phyloP scores from a whole-genome alignment of 2,888 invertebrate species.

The Pollenia griseotomentosa region DNA sequence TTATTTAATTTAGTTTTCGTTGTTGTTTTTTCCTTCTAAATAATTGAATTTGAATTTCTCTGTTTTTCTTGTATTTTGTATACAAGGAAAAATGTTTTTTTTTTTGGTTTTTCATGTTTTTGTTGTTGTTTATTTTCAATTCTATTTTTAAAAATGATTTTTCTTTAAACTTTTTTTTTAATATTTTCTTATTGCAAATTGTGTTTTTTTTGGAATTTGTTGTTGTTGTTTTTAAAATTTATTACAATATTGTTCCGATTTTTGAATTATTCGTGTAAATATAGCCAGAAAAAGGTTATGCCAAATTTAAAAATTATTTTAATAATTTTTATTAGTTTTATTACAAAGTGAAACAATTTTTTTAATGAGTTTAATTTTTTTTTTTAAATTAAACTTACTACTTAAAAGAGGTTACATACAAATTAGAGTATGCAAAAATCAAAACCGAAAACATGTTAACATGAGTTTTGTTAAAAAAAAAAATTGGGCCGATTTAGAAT shows the following conservation, averaged over 20 bases:
- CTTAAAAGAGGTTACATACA: no score
- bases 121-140: slow-evolving; percentile 32
- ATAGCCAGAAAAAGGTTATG: not conserved
- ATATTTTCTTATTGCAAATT: slow-evolving; percentile 55
- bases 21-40: slow-evolving; percentile 17
- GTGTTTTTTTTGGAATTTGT: slow-evolving; percentile 25
- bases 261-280: not conserved
- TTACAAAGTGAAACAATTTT: no score
- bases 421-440: no score
- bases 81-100: slow-evolving; percentile 63
- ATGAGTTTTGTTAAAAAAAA: no score
- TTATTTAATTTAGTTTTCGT: not conserved
- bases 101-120: not conserved
- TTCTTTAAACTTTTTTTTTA: slow-evolving; percentile 48
- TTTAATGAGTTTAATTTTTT: no score
- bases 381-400: no score
- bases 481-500: no score
- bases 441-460: no score
- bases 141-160: slow-evolving; percentile 76
- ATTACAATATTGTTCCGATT: slow-evolving; percentile 59
- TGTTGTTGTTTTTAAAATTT: slow-evolving; percentile 39
- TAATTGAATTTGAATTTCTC: slow-evolving; percentile 39
- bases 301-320: slow-evolving; percentile 2
- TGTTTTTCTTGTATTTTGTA: slow-evolving; percentile 50
- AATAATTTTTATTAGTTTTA: not conserved